Base-by-base conservation (phyloP, 1,140 invertebrate species). In the Druon quercuslanigerum region DNA sequence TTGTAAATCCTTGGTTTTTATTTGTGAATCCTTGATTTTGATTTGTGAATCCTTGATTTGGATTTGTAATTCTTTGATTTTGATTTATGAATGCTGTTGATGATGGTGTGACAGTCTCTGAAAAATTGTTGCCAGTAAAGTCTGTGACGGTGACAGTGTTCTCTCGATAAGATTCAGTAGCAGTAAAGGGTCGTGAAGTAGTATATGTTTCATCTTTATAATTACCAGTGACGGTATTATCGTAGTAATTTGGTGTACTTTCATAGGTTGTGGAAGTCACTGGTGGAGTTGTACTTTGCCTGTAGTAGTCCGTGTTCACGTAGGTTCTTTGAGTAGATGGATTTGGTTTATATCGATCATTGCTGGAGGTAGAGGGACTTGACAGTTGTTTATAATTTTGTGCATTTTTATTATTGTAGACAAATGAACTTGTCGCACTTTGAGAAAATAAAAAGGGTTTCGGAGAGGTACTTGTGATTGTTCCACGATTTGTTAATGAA, bases 291-390 rank as follows among this genome's bases (percentile, higher is more conserved):
- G 84, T 80, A 2, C 66, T 83, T 77, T 77, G 76, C 54, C 75
- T 81, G 50, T 82, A 81, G 51, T 84, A 85, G 74, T 87, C 84
- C 3, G 78, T 83, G 76, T 81, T 85, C 0, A 79, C 76, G 20
- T 84, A 85, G 1, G 81, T 66, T 51, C 77, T 81, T 73, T 85
- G 72, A 25, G 84, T 87, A 46, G 81, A 80, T 13, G 50, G 16
- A 17, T n/a, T 54, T 17, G 54, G 13, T 40, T 46, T 66, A 13
- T 66, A 16, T 66, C 60, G 60, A 66, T 66, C 60, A 8, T 60
- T 20, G 20, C 16, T 60, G 9, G 40, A 46, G 0, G 40, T 9
- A 46, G 40, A 46, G 40, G 40, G 11, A 46, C 40, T 46, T 46
- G 57, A 12, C 7, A 40, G 2, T 16, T 66, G 60, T 66, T 66